Conservation (phyloP, 2,113 vertebrate genomes). For the Puffinus mauretanicus region DNA sequence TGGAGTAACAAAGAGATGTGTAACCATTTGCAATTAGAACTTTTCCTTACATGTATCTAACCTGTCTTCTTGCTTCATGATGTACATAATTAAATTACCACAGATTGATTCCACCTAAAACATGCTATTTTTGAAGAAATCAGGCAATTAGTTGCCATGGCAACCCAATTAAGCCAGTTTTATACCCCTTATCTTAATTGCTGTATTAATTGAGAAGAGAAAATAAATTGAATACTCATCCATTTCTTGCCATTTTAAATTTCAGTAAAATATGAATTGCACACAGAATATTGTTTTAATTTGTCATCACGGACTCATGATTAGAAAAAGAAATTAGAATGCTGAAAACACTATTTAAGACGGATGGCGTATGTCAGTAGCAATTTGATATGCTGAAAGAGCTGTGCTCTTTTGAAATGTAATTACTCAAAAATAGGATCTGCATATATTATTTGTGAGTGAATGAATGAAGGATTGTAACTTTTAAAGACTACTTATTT, state of each 20-base stretch:
- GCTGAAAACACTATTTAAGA: constrained; percentile 70
- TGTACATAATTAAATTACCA: constrained; percentile 55
- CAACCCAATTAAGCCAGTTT: constrained; percentile 73
- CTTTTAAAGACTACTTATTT: not conserved
- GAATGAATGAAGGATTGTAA: constrained; percentile 27
- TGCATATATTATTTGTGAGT: constrained; percentile 3
- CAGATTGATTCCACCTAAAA: constrained; percentile 68
- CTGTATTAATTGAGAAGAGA: constrained; percentile 68
- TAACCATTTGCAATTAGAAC: not conserved
- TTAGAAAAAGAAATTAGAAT: constrained; percentile 65
- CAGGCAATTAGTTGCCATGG: constrained; percentile 72
- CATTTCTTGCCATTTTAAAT: constrained; percentile 60
- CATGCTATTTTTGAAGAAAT: constrained; percentile 64
- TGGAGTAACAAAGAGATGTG: not conserved
- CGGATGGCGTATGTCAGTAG: constrained; percentile 53
- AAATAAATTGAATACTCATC: constrained; percentile 67
- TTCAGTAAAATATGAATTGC: constrained; percentile 68
- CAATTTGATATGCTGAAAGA: constrained; percentile 52
- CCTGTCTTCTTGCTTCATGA: constrained; percentile 12
- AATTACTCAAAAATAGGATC: constrained; percentile 66
- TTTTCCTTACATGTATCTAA: constrained; percentile 10
- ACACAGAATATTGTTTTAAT: constrained; percentile 70
- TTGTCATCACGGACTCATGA: constrained; percentile 60
- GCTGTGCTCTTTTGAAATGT: constrained; percentile 53
- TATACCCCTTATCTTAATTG: constrained; percentile 70